Base-by-base conservation (phyloP, 2,113 vertebrate genomes). In the Potamarius usumacintae region DNA sequence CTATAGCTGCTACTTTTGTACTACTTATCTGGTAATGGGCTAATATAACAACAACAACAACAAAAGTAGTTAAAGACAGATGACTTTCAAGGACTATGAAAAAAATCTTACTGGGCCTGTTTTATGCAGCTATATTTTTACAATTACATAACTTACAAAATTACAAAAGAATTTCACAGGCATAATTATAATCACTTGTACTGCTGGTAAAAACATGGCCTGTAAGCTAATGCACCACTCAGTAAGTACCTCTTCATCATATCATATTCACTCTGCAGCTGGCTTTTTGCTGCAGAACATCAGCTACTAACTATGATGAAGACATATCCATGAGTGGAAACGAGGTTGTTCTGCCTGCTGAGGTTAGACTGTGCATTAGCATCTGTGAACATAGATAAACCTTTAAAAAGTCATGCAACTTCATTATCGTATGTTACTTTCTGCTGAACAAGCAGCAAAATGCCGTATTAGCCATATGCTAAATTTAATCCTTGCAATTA, bases 401-500 rank as follows among this genome's bases (percentile, higher is more conserved):
- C 60, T 67, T n/a, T 83, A 83, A 83, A 83, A 83, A 83, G 81
- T 83, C 60, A 67, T 82, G 27, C 57, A 82, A 82, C 57, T 67
- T 83, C 60, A 83, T 83, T 65, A 65, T 52, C 2, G 34, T n/a
- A 50, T 83, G 60, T 65, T 83, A 65, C 60, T 63, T 83, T 83
- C 60, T 83, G 81, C 81, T 65, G 81, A 83, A 83, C 60, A 83
- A 65, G 81, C 81, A 50, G 60, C 81, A 65, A 27, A 83, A 50
- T n/a, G 22, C 60, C 50, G 34, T 83, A 63, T 65, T 62, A 83
- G 60, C 80, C 60, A 65, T 83, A 83, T 65, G 81, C 30, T 25
- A 65, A 83, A 83, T 83, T 50, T 83, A 83, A 82, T 82, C 80
- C 79, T 81, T 82, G 18, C 80, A 82, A 48, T 82, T 63, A 82